Percentiles rank a stretch among this genome's conserved stretches.
Conservation (phyloP, 2,797 vertebrate genomes). For the Tragopan temminckii region DNA sequence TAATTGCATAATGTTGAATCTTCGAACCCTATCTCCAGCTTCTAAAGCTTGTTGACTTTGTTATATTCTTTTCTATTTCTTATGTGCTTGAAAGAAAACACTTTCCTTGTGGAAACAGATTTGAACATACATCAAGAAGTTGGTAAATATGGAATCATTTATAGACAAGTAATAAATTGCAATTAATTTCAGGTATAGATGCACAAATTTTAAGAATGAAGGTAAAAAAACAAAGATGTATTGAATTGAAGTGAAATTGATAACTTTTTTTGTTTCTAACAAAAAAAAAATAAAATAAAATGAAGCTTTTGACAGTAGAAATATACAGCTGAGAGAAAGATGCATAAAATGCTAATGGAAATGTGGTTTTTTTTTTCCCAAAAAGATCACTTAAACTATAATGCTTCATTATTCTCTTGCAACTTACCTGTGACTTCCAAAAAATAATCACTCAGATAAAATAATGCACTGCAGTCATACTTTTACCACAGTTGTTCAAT, state of each 20-base stretch:
- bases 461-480: background rate
- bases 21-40: background rate
- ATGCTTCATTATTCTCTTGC: background rate
- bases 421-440: background rate
- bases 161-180: background rate
- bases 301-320: background rate
- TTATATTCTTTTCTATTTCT: background rate
- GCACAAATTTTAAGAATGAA: background rate
- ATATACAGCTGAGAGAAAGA: background rate
- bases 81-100: background rate
- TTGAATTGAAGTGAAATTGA: background rate
- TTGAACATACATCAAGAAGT: background rate
- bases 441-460: background rate
- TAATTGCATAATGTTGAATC: background rate
- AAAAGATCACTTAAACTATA: background rate
- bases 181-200: conserved; percentile 3
- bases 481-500: background rate
- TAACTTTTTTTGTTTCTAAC: background rate
- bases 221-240: background rate
- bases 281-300: background rate
- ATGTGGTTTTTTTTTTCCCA: background rate
- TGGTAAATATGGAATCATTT: background rate
- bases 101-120: background rate
- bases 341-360: background rate
- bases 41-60: background rate